Base-by-base conservation (phyloP, 2,888 invertebrate genomes). In the Melieria picta region DNA sequence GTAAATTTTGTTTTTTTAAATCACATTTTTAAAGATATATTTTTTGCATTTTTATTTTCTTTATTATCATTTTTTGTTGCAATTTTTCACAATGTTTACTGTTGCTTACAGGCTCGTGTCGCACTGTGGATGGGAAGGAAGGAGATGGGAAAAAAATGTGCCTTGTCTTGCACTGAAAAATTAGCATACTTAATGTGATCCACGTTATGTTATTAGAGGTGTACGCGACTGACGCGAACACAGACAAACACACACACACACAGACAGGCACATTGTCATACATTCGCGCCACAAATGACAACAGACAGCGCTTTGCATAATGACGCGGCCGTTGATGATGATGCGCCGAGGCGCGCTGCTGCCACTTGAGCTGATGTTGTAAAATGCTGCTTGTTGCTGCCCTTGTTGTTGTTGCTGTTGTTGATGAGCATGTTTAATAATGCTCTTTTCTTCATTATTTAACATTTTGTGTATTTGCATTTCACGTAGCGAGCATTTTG, bases 131-230 rank as follows among this genome's bases (percentile, higher is more conserved):
- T 30, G 30, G 30, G 30, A 30, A 30, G 30, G 52, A 52, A 9
- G 11, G 11, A n/a, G 11, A 9, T 52, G 7, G 11, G 52, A 52
- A 52, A 52, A 52, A 9, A 7, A n/a, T 52, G 11, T 7, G 5
- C 13, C 9, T 52, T 52, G 52, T 52, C 13, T 52, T 80, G 79
- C 81, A 78, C 80, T 80, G 82, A 80, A 47, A 80, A 81, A 80
- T 80, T 80, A 82, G 81, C 80, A 80, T 80, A 80, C 79, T 80
- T 82, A 82, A 80, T 80, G 80, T 77, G 81, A 79, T 77, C 79
- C 82, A 82, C 82, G 80, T 82, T 81, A 79, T 77, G 81, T 80
- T 82, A 82, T 80, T 82, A 52, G 52, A 52, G 52, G 52, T 52
- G 52, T 52, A 7, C 52, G 13, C 5, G 11, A 52, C 13, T 9